A percentile compares a stretch with the other conserved stretches of the same genome.
Evolutionary conservation across 1,140 invertebrate genomes (phyloP).

Genomic region (silkworm (Bombyx mori)): ASM3026992v2 NC_085133.1:261001-261500

Average conservation of each 20-base stretch:
- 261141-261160: neutral
- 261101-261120: too few relatives aligned
- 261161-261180: slow-evolving; percentile 14
- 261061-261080: too few relatives aligned
- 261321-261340: slow-evolving; percentile 56
- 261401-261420: slow-evolving; percentile 62
- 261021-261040: too few relatives aligned
- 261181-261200: slow-evolving; percentile 19
- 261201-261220: slow-evolving; percentile 46
- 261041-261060: too few relatives aligned
- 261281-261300: slow-evolving; percentile 64
- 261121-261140: too few relatives aligned
- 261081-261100: too few relatives aligned
- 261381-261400: slow-evolving; percentile 69
- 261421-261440: slow-evolving; percentile 46
- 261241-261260: slow-evolving; percentile 69
- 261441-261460: slow-evolving; percentile 54
- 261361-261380: slow-evolving; percentile 70
- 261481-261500: slow-evolving; percentile 13
- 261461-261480: slow-evolving; percentile 35
- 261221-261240: slow-evolving; percentile 71
- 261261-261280: slow-evolving; percentile 67
- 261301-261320: slow-evolving; percentile 61
- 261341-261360: slow-evolving; percentile 59
- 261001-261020: too few relatives aligned